Base-by-base conservation (phyloP, 2,888 invertebrate species). In the Lepidocyrtinus sp. region DNA sequence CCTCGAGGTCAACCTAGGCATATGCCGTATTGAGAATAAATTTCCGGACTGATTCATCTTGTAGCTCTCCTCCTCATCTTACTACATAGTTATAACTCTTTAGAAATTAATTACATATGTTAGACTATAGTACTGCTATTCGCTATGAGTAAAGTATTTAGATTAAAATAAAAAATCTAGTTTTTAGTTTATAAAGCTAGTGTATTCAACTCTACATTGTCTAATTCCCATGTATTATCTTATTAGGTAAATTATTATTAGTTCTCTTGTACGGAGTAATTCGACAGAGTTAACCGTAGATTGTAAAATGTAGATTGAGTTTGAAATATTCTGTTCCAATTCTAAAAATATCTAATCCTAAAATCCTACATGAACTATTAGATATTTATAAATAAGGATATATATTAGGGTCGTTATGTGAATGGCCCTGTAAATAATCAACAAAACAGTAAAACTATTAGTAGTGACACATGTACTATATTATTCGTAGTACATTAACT, bases 1-100 rank as follows among this genome's bases (percentile, higher is more conserved):
- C 84, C 85, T 71, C 75, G 86, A 55, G 85, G 85, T 75, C 82
- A 83, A 80, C 85, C 84, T 68, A 85, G 86, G 83, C 86, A 86
- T 81, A 85, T 85, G 83, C 86, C 86, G 69, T 86, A 86, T 79
- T 86, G 82, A 85, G 78, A 78, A 78, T 68, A 77, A n/a, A 71
- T 27, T 36, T 67, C 75, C 36, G 76, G 82, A 76, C 81, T 81
- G 81, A 81, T 75, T 81, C 75, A 81, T 71, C 81, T 81, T 75
- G 74, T 75, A 75, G 81, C 81, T 81, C 81, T 81, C 81, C 81
- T 76, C 69, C 81, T 67, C 75, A 75, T 69, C 67, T 74, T 22
- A 68, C 67, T 61, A 68, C 24, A 61, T 27, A 61, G 12, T 62
- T 59, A 59, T 59, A 68, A 68, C 12, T 36, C 36, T 36, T 5